A percentile compares a stretch with the other conserved stretches of the same genome.
phyloP scores from a whole-genome alignment of 2,113 vertebrate genomes.

The Eurystomus gularis region DNA sequence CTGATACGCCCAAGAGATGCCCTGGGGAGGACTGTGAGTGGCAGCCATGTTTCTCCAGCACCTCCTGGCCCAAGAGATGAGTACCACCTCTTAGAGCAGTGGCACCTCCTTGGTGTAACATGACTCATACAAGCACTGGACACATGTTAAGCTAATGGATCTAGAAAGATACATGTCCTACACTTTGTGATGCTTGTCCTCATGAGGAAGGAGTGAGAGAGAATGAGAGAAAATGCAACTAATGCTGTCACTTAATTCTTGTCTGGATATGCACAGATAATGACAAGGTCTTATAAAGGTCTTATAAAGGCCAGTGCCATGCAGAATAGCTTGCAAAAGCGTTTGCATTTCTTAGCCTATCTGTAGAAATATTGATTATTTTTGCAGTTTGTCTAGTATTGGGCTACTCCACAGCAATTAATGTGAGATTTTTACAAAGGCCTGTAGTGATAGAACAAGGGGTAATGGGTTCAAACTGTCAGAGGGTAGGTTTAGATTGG shows the following conservation, averaged over 20 bases:
- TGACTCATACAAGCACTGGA: background rate
- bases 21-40: background rate
- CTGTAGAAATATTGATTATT: background rate
- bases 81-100: background rate
- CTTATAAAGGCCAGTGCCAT: background rate
- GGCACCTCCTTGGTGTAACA: background rate
- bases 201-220: background rate
- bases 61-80: fast-evolving
- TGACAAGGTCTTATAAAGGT: background rate
- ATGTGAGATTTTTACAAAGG: background rate
- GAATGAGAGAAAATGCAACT: background rate
- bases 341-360: background rate
- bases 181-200: background rate
- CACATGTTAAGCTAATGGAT: fast-evolving
- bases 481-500: too few relatives aligned
- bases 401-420: background rate
- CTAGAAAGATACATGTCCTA: background rate
- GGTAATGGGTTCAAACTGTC: too few relatives aligned
- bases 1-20: background rate
- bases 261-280: background rate
- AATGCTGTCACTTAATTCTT: background rate
- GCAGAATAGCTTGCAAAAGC: background rate
- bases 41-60: background rate
- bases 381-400: background rate
- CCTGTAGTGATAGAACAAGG: too few relatives aligned